Evolutionary conservation across 2,888 invertebrate genomes (phyloP), one percentile per base, ranked within the genome.

Genomic region (Andrena bucephala): DNA sequence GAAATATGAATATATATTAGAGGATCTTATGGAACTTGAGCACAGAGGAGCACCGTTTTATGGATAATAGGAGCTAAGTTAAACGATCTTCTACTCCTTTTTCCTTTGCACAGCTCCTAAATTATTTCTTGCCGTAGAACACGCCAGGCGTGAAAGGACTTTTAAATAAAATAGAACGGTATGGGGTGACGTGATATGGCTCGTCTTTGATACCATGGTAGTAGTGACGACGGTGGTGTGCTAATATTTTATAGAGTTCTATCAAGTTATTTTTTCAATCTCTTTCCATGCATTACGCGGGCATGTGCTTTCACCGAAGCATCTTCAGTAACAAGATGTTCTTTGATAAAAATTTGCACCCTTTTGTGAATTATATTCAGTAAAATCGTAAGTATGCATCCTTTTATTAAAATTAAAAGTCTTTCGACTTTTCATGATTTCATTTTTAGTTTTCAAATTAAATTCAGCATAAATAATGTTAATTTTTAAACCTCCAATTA

Each of bases 201-300:
- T 52, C 52, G 66, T 60, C 77, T 52, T 77, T 73, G 77, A 73
- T 59, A 59, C 60, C 13, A 24, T 27, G n/a, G 24, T 27, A 65
- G 57, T 0, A 31, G 29, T 57, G n/a, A 42, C 24, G n/a, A 48
- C 24, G 29, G 29, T n/a, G 52, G 16, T 10, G 36, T 16, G 62
- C 74, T 67, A 74, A 74, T 68, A 67, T 60, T 78, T 60, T 29
- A 74, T 67, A 52, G 7, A 52, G 36, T 73, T 73, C 36, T 50
- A 8, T 50, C 42, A 29, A 52, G 66, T 73, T 73, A 73, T 77
- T 42, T 79, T 54, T 78, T 78, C 66, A 52, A 66, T 71, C 59
- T 79, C 31, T 70, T 52, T 52, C 42, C 54, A 31, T 42, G 42
- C 70, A 42, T 71, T 48, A 66, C 27, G 5, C 29, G 10, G 16